Evolutionary conservation across 2,888 invertebrate species (phyloP).

Genomic region (Agriotes lineatus): DNA sequence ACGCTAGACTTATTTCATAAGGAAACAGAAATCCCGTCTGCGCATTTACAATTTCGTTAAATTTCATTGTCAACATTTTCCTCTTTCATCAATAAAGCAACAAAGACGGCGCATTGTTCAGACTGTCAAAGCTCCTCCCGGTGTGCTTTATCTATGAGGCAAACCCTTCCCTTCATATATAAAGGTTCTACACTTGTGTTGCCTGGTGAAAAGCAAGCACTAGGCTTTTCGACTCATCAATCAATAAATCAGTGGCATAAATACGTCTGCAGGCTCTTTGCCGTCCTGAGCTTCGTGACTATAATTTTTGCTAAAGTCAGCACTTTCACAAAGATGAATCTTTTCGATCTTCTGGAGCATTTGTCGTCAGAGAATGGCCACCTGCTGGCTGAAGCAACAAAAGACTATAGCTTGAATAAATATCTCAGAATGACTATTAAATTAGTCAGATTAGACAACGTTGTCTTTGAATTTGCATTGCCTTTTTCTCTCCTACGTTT

Average conservation of each 20-base stretch:
- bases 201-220: conserved; percentile 23
- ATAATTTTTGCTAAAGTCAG: conserved; percentile 14
- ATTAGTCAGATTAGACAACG: too few relatives aligned
- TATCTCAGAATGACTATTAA: too few relatives aligned
- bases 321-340: conserved; percentile 17
- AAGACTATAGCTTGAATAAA: too few relatives aligned
- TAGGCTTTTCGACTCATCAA: conserved; percentile 27
- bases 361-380: conserved; percentile 1
- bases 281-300: conserved; percentile 4
- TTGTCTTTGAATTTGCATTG: too few relatives aligned
- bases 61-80: conserved; percentile 17
- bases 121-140: conserved; percentile 8
- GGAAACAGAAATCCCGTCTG: background rate
- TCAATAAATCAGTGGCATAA: conserved; percentile 28
- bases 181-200: conserved; percentile 12
- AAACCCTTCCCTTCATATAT: conserved; percentile 15
- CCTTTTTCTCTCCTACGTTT: too few relatives aligned
- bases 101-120: conserved; percentile 16
- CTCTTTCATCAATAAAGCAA: conserved; percentile 17
- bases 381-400: conserved; percentile 1
- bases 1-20: background rate
- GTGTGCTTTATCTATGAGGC: conserved; percentile 19
- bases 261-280: conserved; percentile 12
- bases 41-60: conserved; percentile 13
- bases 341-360: conserved; percentile 1